A percentile compares a stretch with the other conserved stretches of the same genome.
Evolutionary conservation across 2,797 vertebrate species (phyloP).

Genomic region (Pseudochromis fuscus): DNA sequence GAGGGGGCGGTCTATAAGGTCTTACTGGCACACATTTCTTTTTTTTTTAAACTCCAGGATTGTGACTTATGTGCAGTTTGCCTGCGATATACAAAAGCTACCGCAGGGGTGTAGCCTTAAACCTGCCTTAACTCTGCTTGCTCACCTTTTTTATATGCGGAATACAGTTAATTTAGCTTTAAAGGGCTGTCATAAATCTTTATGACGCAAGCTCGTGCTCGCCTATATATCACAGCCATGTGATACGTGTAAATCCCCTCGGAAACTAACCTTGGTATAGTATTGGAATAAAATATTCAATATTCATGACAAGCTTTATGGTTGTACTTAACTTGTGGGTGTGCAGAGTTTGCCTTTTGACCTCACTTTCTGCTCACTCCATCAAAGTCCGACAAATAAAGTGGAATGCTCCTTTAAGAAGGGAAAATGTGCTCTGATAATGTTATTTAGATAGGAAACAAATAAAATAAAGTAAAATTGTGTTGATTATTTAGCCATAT

Average conservation of each 20-base stretch:
- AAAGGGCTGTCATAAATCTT: conserved; percentile 74
- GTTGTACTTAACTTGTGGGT: conserved; percentile 49
- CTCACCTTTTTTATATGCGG: conserved; percentile 47
- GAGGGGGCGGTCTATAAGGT: conserved; percentile 9
- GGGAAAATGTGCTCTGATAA: background rate
- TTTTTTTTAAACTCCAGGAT: background rate
- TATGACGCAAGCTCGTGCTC: conserved; percentile 60
- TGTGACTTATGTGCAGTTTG: conserved; percentile 59
- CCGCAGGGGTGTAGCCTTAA: conserved; percentile 60
- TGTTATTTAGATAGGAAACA: background rate
- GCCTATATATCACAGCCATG: conserved; percentile 59
- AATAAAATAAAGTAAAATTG: background rate
- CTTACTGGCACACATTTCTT: conserved; percentile 42
- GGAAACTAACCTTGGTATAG: conserved; percentile 54
- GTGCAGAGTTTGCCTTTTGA: conserved; percentile 47
- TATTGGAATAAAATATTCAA: conserved; percentile 59
- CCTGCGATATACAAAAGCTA: conserved; percentile 53
- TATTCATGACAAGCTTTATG: conserved; percentile 58
- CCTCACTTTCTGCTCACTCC: conserved; percentile 32
- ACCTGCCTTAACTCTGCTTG: conserved; percentile 51
- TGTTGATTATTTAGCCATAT: background rate
- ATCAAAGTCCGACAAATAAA: conserved; percentile 45
- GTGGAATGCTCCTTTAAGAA: conserved; percentile 23
- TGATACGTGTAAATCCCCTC: conserved; percentile 57
- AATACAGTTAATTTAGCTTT: conserved; percentile 71